Percentiles rank a stretch among this genome's conserved stretches.
phyloP scores from a whole-genome alignment of 2,888 invertebrate species.

The Electrophaes corylata region DNA sequence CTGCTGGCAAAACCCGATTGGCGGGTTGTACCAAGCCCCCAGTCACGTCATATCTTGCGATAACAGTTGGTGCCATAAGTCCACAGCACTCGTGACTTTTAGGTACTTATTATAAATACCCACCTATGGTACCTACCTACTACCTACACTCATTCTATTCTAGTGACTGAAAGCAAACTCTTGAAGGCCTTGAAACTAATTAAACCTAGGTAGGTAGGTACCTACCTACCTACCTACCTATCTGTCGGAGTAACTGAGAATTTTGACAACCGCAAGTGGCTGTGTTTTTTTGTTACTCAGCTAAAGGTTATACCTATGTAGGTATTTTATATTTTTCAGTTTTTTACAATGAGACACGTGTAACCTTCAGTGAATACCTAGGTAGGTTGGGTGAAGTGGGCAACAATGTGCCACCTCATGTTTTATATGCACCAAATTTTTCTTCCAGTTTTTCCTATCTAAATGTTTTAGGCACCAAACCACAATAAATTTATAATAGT shows the following conservation, averaged over 20 bases:
- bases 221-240: no score
- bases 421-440: no score
- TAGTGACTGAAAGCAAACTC: background rate
- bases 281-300: background rate
- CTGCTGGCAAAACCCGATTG: constrained; percentile 50
- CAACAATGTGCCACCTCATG: no score
- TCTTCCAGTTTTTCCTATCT: no score
- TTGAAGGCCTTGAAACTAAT: background rate
- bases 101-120: background rate
- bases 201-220: no score
- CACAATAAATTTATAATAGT: no score
- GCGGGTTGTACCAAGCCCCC: constrained; percentile 66
- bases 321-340: background rate
- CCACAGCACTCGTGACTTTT: constrained; percentile 33
- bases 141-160: background rate
- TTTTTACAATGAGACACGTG: constrained; percentile 3
- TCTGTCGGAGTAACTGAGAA: background rate
- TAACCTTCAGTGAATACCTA: constrained; percentile 9
- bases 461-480: no score
- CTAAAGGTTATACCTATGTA: background rate
- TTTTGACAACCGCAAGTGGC: background rate
- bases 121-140: constrained; percentile 27
- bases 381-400: background rate
- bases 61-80: constrained; percentile 49
- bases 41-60: constrained; percentile 55